Conservation (phyloP, 2,888 invertebrate species). For the Gastrophysa polygoni region DNA sequence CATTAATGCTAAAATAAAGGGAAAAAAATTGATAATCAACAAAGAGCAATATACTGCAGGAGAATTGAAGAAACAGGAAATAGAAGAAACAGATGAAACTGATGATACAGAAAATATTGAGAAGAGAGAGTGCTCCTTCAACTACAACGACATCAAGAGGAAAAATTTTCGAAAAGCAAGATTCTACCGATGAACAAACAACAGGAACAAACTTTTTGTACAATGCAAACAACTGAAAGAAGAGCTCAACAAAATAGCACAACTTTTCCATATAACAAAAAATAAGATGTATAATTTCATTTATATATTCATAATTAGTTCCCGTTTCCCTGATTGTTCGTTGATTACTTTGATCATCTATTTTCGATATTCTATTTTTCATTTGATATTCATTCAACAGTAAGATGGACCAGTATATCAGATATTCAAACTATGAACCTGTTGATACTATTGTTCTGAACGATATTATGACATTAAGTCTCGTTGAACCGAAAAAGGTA, state of each 20-base stretch:
- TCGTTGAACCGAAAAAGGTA: conserved; percentile 5
- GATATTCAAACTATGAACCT: conserved; percentile 6
- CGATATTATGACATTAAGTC: background rate
- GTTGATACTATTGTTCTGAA: conserved; percentile 9
- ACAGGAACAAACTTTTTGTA: background rate
- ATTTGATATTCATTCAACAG: background rate
- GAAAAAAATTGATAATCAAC: conserved; percentile 9
- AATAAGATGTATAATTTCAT: background rate
- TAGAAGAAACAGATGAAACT: conserved; percentile 2
- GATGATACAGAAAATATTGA: background rate
- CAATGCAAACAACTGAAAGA: background rate
- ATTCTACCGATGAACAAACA: conserved; percentile 2
- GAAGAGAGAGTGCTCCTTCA: background rate
- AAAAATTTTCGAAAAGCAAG: background rate
- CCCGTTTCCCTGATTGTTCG: background rate
- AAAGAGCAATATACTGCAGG: conserved; percentile 10
- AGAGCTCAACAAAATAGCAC: conserved; percentile 6
- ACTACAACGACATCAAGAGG: background rate
- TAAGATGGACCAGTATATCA: conserved; percentile 6
- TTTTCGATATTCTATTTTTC: background rate
- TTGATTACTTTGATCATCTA: background rate
- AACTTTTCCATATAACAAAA: background rate
- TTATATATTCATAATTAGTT: background rate
- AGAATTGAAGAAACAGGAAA: conserved; percentile 10
- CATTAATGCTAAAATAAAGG: conserved; percentile 2